phyloP scores from a whole-genome alignment of 2,113 vertebrate genomes.

The Muntiacus muntjak region DNA sequence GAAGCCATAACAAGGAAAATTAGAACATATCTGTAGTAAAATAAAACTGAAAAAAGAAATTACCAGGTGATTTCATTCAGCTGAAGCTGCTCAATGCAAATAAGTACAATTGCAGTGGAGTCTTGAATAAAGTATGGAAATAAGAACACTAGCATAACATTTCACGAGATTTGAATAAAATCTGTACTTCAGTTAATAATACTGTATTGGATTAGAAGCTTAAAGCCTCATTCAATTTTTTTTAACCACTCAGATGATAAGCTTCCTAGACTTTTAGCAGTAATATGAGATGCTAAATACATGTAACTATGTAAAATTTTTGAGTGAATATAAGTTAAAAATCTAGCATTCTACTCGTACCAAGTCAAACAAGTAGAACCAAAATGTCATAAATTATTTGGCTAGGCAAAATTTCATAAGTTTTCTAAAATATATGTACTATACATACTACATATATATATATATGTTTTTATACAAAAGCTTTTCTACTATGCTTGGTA shows the following conservation, averaged over 20 bases:
- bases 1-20: background rate
- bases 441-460: background rate
- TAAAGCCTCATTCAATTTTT: background rate
- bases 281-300: background rate
- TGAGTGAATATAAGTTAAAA: background rate
- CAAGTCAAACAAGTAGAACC: background rate
- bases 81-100: background rate
- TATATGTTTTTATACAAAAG: background rate
- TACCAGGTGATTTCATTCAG: background rate
- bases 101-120: background rate
- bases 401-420: background rate
- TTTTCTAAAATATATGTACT: background rate
- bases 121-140: background rate
- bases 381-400: background rate
- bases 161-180: background rate
- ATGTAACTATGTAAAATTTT: background rate
- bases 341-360: background rate
- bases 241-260: background rate
- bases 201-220: background rate
- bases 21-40: background rate
- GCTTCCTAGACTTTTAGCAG: background rate
- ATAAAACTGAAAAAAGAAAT: background rate
- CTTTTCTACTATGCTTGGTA: background rate
- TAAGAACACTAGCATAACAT: background rate
- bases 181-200: background rate